A percentile compares a stretch with the other conserved stretches of the same genome.
Evolutionary conservation across 2,888 invertebrate genomes (phyloP).

Genomic region (Leptura quadrifasciata): DNA sequence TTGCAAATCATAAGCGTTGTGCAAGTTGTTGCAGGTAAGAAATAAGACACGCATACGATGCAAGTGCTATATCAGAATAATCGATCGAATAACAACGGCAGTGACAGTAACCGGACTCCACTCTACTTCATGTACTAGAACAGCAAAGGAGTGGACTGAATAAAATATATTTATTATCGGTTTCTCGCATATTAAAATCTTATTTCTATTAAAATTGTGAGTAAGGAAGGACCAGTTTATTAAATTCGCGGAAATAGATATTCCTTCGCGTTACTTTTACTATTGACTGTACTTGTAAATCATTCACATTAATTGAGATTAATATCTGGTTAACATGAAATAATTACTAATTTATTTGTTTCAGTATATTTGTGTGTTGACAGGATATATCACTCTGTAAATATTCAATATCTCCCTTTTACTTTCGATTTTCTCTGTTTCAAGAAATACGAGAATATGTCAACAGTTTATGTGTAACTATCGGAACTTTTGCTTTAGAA

Average conservation of each 20-base stretch:
- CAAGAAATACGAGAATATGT: too few species aligned
- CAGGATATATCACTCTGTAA: background rate
- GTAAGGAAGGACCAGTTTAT: too few species aligned
- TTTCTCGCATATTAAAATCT: too few species aligned
- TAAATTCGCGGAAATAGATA: background rate
- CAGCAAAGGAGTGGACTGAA: background rate
- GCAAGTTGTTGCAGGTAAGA: conserved; percentile 8
- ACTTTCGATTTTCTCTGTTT: background rate
- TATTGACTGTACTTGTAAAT: background rate
- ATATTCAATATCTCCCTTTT: background rate
- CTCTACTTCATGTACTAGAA: background rate
- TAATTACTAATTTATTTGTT: background rate
- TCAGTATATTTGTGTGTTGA: background rate
- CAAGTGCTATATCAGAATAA: conserved; percentile 22
- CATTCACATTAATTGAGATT: background rate
- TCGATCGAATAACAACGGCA: conserved; percentile 14
- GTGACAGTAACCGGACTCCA: conserved; percentile 16
- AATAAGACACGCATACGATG: conserved; percentile 22
- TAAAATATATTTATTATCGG: too few species aligned
- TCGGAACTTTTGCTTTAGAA: too few species aligned
- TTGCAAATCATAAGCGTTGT: conserved; percentile 22
- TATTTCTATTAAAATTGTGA: too few species aligned
- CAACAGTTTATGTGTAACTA: too few species aligned
- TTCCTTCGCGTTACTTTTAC: background rate
- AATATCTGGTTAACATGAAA: background rate